These are phyloP conservation scores for Poecilia velifera DNA, from an alignment of 2,797 vertebrate genomes.

Conservation along the genomic window DNA sequence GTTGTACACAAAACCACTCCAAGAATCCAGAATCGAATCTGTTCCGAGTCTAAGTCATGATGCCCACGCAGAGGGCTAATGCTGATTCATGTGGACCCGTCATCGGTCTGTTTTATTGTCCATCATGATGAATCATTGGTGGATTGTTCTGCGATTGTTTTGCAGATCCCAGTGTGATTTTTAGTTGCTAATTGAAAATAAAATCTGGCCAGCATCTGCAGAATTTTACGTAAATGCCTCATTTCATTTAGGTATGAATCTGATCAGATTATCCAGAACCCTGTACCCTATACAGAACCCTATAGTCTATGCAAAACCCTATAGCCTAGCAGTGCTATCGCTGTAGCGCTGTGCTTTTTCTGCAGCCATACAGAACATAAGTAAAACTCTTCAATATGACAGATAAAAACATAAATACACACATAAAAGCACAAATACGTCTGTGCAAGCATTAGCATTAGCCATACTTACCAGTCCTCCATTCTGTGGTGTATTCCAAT, in stretches of 20 bases:
- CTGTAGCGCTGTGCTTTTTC: neutral
- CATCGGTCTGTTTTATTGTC: neutral
- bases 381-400: neutral
- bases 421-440: neutral
- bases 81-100: neutral
- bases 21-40: neutral
- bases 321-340: neutral
- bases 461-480: neutral
- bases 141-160: neutral
- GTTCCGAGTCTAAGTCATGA: neutral
- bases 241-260: neutral
- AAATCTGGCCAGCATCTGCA: neutral
- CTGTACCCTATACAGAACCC: neutral
- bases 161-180: neutral
- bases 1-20: too few relatives aligned
- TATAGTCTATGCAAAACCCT: neutral
- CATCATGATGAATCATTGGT: neutral
- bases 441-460: neutral
- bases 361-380: neutral
- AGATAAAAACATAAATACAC: neutral
- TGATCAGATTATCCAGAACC: neutral
- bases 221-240: neutral
- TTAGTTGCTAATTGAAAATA: neutral
- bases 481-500: neutral
- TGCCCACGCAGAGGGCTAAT: neutral